Evolutionary conservation across 1,140 invertebrate genomes (phyloP).

Genomic region (Mya arenaria): DNA sequence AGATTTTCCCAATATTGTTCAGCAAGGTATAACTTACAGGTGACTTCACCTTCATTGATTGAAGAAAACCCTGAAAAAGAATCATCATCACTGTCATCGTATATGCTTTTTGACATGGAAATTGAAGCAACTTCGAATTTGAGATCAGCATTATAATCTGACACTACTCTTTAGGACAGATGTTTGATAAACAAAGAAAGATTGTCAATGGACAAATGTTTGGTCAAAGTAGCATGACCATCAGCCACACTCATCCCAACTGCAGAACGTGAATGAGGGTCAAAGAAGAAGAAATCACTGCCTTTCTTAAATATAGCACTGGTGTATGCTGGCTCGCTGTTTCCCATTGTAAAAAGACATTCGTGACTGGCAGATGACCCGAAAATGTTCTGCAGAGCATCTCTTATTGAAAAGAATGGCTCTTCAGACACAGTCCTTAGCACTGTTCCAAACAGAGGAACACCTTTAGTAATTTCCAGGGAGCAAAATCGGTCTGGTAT

Average conservation of each 20-base stretch:
- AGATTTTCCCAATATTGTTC: background rate
- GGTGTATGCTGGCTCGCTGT: background rate
- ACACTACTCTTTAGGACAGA: background rate
- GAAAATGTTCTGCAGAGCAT: background rate
- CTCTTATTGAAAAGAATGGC: background rate
- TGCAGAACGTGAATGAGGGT: background rate
- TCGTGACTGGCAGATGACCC: background rate
- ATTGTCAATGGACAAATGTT: background rate
- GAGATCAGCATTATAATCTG: background rate
- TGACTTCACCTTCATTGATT: background rate
- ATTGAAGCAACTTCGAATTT: background rate
- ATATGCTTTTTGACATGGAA: background rate
- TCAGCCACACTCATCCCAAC: background rate
- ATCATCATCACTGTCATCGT: conserved; percentile 16
- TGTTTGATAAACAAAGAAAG: background rate
- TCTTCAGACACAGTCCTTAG: background rate
- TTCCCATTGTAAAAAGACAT: background rate
- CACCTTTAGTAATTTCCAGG: background rate
- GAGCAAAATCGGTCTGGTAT: background rate
- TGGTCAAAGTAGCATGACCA: background rate
- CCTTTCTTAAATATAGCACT: background rate
- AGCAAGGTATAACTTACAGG: background rate
- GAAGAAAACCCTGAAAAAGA: conserved; percentile 3
- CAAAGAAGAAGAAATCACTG: background rate
- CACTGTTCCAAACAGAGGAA: no score